phyloP scores from a whole-genome alignment of 2,888 invertebrate genomes.

The Ischnus inquisitorius region DNA sequence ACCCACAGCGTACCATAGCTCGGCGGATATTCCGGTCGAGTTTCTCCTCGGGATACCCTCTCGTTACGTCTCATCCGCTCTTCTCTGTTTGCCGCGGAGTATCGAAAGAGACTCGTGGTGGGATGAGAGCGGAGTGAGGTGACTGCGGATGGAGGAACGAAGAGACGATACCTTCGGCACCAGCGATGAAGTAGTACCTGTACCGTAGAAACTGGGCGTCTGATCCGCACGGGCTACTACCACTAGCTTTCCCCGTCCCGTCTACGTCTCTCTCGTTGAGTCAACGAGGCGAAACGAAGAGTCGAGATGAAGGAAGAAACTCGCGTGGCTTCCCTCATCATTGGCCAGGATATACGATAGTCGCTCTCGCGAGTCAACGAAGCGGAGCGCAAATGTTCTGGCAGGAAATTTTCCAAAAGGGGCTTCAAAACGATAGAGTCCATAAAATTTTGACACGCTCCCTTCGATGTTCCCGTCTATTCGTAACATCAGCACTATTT shows the following conservation, averaged over 20 bases:
- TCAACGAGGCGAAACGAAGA: constrained; percentile 21
- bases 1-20: constrained; percentile 1
- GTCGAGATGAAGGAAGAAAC: constrained; percentile 22
- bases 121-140: neutral
- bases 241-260: constrained; percentile 27
- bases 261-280: constrained; percentile 15
- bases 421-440: constrained; percentile 49
- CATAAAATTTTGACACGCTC: constrained; percentile 60
- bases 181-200: constrained; percentile 39
- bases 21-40: constrained; percentile 51
- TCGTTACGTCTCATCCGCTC: constrained; percentile 66
- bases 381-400: constrained; percentile 72
- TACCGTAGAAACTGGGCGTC: constrained; percentile 33
- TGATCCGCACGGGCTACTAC: constrained; percentile 49
- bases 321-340: constrained; percentile 2
- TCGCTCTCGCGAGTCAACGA: constrained; percentile 67
- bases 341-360: neutral
- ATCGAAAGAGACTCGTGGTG: constrained; percentile 54
- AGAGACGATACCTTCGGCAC: constrained; percentile 19
- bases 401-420: constrained; percentile 70
- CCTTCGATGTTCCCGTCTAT: neutral
- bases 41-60: constrained; percentile 48
- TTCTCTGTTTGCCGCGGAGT: constrained; percentile 66
- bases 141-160: neutral
- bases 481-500: neutral